phyloP scores from a whole-genome alignment of 2,888 invertebrate genomes.

The Ctena decussata region DNA sequence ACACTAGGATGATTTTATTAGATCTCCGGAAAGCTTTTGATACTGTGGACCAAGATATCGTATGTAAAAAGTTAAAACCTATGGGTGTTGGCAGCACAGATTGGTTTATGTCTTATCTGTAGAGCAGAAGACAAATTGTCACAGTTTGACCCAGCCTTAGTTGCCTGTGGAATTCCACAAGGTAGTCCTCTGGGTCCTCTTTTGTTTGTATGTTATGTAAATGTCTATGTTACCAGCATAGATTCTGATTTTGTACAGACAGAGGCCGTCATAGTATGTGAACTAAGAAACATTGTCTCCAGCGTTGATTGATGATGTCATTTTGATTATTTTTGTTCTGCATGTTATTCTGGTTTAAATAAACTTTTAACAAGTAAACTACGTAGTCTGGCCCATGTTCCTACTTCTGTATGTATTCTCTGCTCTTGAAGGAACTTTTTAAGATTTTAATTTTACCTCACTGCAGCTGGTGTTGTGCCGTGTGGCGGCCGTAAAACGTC shows the following conservation, averaged over 20 bases:
- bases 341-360: background rate
- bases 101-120: constrained; percentile 7
- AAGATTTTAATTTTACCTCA: too few relatives aligned
- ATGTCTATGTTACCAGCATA: background rate
- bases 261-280: background rate
- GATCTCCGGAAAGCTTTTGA: background rate
- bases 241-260: background rate
- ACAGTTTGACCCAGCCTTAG: background rate
- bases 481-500: too few relatives aligned
- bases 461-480: too few relatives aligned
- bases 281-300: background rate
- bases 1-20: background rate
- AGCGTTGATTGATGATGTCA: background rate
- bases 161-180: background rate
- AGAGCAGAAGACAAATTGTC: background rate
- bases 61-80: background rate
- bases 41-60: background rate
- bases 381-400: too few relatives aligned
- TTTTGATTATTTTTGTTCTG: constrained; percentile 4
- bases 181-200: background rate
- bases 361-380: background rate
- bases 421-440: too few relatives aligned
- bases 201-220: constrained; percentile 8
- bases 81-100: background rate
- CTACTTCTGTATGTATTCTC: too few relatives aligned